Base-by-base conservation (phyloP, 2,888 invertebrate species). In the Ichneumoninae sp. region DNA sequence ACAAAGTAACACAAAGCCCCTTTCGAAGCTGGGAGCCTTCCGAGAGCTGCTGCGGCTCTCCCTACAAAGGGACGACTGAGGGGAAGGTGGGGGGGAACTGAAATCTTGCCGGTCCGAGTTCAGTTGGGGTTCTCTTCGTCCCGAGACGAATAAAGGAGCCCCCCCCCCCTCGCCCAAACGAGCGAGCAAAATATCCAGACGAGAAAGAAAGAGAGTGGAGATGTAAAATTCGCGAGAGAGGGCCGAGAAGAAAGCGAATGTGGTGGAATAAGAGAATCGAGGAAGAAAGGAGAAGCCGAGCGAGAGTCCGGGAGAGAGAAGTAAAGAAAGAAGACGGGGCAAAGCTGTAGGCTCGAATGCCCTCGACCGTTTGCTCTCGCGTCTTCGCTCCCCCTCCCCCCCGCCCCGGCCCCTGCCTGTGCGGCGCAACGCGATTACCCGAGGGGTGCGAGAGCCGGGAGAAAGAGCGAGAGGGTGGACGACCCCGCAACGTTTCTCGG, bases 401-500 rank as follows among this genome's bases (percentile, higher is more conserved):
- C 22, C 1, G 1, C 22, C 54, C 22, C n/a, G 4, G 8, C 26
- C 16, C 69, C 69, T 66, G 36, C 36, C 36, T 40, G 40, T 10
- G 8, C 40, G 2, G 40, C 40, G 54, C n/a, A 77, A 65, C 72
- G 84, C 78, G 62, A 82, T 84, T 78, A 78, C 68, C 75, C 79
- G 79, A 69, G 77, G 83, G 83, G 72, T 80, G 80, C 72, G 68
- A 52, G 79, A 78, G 36, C 13, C 19, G 16, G 10, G 54, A 68
- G 65, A 57, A 26, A 57, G 57, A 33, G 74, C 60, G 44, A 68
- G 65, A 65, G 65, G 69, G 70, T 72, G 65, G 62, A 19, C 75
- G 62, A 65, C 71, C 62, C 36, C 70, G 80, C 76, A 72, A 50
- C 83, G 80, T 74, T 84, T 84, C 83, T 84, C 26, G 69, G 83